These are phyloP conservation scores for Rutilus rutilus DNA, from an alignment of 2,113 vertebrate genomes.

Conservation along the genomic window DNA sequence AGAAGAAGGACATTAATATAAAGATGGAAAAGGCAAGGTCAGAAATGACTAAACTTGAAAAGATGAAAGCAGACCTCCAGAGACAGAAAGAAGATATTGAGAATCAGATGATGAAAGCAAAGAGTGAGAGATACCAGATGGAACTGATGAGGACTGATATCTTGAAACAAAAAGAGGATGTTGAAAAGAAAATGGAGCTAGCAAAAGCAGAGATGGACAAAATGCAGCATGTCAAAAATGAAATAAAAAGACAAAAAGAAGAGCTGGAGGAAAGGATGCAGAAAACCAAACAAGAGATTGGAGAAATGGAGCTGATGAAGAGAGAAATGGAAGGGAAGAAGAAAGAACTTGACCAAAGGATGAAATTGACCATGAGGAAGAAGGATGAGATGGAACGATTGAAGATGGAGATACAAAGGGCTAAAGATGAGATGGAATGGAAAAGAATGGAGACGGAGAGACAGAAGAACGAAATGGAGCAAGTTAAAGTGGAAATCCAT, in stretches of 20 bases:
- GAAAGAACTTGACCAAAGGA: conserved; percentile 53
- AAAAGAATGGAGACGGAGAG: conserved; percentile 49
- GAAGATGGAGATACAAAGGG: conserved; percentile 48
- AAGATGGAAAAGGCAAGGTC: conserved; percentile 38
- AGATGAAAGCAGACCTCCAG: conserved; percentile 48
- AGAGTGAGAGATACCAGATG: conserved; percentile 25
- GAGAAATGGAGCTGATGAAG: conserved; percentile 57
- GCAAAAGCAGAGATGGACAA: conserved; percentile 53
- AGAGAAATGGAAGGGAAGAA: conserved; percentile 55
- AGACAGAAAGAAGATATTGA: conserved; percentile 33
- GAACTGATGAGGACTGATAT: conserved; percentile 40
- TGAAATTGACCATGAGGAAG: conserved; percentile 49
- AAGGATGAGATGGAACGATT: conserved; percentile 48
- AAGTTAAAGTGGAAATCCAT: conserved; percentile 53
- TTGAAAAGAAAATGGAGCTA: conserved; percentile 52
- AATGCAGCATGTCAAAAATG: conserved; percentile 51
- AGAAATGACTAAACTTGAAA: conserved; percentile 49
- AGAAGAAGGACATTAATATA: conserved; percentile 50
- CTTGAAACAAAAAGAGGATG: conserved; percentile 51
- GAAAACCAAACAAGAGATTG: conserved; percentile 47
- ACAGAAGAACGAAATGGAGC: conserved; percentile 49
- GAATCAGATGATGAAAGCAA: conserved; percentile 34
- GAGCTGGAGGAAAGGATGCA: conserved; percentile 52
- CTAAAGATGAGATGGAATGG: conserved; percentile 54
- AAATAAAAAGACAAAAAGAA: conserved; percentile 55